Evolutionary conservation across 2,888 invertebrate species (phyloP), one percentile per base, ranked within the genome.

Genomic region (Gasteruption jaculator): DNA sequence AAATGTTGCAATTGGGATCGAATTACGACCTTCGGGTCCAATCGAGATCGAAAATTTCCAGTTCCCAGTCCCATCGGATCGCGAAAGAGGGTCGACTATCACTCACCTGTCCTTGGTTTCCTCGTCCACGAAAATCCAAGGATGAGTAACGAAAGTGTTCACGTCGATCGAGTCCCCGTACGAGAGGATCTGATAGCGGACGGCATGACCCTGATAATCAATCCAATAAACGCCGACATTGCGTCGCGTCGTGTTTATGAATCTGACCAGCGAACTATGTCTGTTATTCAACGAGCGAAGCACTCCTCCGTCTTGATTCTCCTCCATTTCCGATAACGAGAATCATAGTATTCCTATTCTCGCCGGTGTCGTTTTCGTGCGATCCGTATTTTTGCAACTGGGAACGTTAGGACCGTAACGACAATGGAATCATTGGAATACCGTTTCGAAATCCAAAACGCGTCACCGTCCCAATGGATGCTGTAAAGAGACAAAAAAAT

Each of bases 111-210:
- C 87, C 34, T 79, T 79, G 0, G 86, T 86, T 1, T 75, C 68
- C 1, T 76, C 71, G 63, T 90, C 88, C 1, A 82, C 74, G 60
- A 89, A 91, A 47, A 90, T 80, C 91, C 91, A 92, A 0, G 88
- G 87, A 71, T 92, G 91, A 0, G 83, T 82, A 10, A 82, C 79
- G 64, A 75, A 92, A 0, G 91, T 86, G 56, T 86, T 83, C 1
- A 89, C 76, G 56, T 85, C 81, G 37, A 79, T 73, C 56, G 68
- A 76, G 4, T 74, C 72, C 1, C 71, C 71, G 0, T 81, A 75
- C 0, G 67, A 61, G n/a, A 91, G 60, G 1, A 75, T 74, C 3
- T 74, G 73, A 60, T 85, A 88, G 37, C 75, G 76, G 2, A 79
- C 73, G 24, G 76, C 76, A 0, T 63, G 63, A 0, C 90, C 89